Evolutionary conservation across 2,888 invertebrate genomes (phyloP).

Genomic region (Drosophila mercatorum): DNA sequence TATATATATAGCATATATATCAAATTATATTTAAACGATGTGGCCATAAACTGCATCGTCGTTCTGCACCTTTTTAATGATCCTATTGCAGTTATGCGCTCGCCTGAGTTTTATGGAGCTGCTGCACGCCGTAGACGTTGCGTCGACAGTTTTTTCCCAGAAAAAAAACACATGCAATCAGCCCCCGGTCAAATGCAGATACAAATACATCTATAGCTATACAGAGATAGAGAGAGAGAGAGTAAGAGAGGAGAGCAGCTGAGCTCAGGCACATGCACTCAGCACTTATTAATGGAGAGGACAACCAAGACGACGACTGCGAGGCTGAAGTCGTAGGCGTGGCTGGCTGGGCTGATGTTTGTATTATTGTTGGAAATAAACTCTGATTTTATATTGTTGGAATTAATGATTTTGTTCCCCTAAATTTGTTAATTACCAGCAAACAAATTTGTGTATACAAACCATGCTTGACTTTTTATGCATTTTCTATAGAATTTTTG

Average conservation of each 20-base stretch:
- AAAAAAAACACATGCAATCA: conserved; percentile 60
- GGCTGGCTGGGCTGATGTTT: conserved; percentile 51
- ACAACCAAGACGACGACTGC: conserved; percentile 25
- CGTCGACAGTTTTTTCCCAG: conserved; percentile 83
- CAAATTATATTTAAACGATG: conserved; percentile 40
- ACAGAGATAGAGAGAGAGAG: conserved; percentile 21
- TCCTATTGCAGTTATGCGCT: conserved; percentile 68
- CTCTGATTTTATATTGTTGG: conserved; percentile 78
- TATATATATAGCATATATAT: conserved; percentile 16
- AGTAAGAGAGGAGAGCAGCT: conserved; percentile 1
- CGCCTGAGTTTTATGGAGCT: conserved; percentile 67
- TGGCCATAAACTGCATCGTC: conserved; percentile 61
- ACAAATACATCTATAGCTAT: conserved; percentile 2
- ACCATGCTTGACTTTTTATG: conserved; percentile 77
- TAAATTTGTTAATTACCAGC: conserved; percentile 82
- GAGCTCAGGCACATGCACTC: conserved; percentile 40
- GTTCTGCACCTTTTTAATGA: conserved; percentile 72
- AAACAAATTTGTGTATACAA: conserved; percentile 81
- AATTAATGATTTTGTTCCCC: conserved; percentile 79
- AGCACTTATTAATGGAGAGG: conserved; percentile 64
- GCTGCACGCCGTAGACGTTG: conserved; percentile 74
- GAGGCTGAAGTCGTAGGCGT: conserved; percentile 18
- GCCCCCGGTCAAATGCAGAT: conserved; percentile 39
- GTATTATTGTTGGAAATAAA: conserved; percentile 79
- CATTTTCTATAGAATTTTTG: conserved; percentile 78